Conservation (phyloP, 2,797 vertebrate genomes). For the Hyperoplus lanceolatus region DNA sequence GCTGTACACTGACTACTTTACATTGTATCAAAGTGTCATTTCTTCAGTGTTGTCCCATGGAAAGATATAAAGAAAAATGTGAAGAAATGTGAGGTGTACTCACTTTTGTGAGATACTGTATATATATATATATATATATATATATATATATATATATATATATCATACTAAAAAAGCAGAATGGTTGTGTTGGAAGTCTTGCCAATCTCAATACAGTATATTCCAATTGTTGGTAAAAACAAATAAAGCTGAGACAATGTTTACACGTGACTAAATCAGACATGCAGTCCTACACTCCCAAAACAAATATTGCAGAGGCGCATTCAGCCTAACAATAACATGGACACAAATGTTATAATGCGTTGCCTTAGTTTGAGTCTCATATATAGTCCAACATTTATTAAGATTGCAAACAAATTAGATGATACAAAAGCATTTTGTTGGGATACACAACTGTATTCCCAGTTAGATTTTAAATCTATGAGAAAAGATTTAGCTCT, state of each 20-base stretch:
- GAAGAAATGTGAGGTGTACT: too few species aligned
- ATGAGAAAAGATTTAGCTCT: neutral
- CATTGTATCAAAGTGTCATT: too few species aligned
- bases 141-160: too few species aligned
- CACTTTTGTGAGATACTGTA: too few species aligned
- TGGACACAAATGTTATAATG: neutral
- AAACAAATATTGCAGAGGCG: neutral
- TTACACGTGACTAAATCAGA: neutral
- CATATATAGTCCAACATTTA: neutral
- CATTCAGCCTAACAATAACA: neutral
- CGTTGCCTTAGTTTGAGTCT: neutral
- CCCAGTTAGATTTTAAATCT: neutral
- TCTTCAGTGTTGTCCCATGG: too few species aligned
- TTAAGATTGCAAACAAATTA: neutral
- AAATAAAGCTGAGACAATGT: neutral
- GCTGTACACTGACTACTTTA: too few species aligned
- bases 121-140: too few species aligned
- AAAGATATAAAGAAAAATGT: too few species aligned
- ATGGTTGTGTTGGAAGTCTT: neutral
- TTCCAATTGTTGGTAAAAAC: neutral
- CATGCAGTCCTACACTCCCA: neutral
- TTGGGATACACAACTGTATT: neutral
- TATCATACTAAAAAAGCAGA: neutral
- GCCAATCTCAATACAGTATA: accelerated
- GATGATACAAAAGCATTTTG: neutral